A percentile compares a stretch with the other conserved stretches of the same genome.
These are phyloP conservation scores for Nephrotoma appendiculata DNA, from an alignment of 2,888 invertebrate species.

Conservation along the genomic window DNA sequence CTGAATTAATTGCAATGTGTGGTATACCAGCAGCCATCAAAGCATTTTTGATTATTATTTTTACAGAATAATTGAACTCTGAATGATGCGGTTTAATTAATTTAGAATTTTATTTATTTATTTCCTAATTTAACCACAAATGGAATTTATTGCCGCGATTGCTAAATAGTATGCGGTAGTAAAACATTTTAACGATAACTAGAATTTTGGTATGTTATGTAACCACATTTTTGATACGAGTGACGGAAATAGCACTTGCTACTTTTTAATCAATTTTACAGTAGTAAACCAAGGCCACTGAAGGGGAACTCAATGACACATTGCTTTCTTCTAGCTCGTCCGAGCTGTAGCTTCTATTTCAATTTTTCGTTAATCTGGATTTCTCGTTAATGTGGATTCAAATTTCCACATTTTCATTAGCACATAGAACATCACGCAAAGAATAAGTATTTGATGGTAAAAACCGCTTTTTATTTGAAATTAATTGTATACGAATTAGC, in stretches of 20 bases:
- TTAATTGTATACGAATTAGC: too few relatives aligned
- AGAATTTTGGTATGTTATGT: neutral
- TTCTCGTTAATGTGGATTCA: too few relatives aligned
- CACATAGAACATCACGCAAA: too few relatives aligned
- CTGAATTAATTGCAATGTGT: neutral
- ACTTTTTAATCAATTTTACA: too few relatives aligned
- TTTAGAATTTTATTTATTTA: neutral
- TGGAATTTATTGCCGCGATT: neutral
- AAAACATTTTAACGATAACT: neutral
- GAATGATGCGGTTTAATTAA: neutral
- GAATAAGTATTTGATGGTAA: too few relatives aligned
- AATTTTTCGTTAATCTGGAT: too few relatives aligned
- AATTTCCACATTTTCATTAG: too few relatives aligned
- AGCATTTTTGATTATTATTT: neutral
- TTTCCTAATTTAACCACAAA: neutral
- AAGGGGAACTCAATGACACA: too few relatives aligned
- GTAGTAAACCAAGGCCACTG: too few relatives aligned
- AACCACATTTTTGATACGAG: neutral
- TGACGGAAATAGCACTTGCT: neutral
- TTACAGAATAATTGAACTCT: neutral
- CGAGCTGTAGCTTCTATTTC: too few relatives aligned
- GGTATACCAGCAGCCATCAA: neutral
- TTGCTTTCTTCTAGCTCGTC: too few relatives aligned
- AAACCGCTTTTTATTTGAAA: too few relatives aligned
- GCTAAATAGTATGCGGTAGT: neutral